These are phyloP conservation scores for Malurus cyaneus DNA, from an alignment of 2,113 vertebrate genomes.

Conservation along the genomic window DNA sequence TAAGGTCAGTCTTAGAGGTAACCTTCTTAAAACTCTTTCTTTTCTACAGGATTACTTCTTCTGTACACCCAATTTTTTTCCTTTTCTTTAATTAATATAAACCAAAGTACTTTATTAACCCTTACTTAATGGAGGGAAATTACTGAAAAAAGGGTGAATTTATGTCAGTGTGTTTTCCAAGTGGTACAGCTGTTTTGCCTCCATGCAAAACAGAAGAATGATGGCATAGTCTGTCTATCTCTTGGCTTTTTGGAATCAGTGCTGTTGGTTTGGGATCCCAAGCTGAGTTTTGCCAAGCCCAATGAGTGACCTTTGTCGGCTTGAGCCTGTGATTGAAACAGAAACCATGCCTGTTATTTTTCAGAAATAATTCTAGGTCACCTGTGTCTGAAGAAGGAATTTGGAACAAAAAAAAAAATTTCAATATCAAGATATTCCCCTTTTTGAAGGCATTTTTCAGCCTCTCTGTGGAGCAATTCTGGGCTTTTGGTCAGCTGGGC, in stretches of 20 bases:
- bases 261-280: neutral
- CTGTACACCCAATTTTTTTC: neutral
- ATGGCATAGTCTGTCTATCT: neutral
- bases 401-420: neutral
- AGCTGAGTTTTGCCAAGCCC: neutral
- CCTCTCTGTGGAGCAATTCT: neutral
- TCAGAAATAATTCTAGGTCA: neutral
- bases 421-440: neutral
- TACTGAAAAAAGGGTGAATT: neutral
- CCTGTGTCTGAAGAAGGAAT: neutral
- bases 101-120: neutral
- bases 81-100: neutral
- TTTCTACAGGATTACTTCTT: neutral
- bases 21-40: neutral
- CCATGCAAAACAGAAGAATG: neutral
- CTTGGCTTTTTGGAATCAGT: neutral
- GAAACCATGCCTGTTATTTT: neutral
- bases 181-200: neutral
- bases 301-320: neutral
- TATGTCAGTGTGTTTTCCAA: neutral
- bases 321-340: neutral
- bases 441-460: neutral
- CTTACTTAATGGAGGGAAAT: neutral
- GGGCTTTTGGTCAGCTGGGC: no score
- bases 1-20: neutral